Conservation (phyloP, 1,140 invertebrate species). For the Zaprionus kolodkinae region DNA sequence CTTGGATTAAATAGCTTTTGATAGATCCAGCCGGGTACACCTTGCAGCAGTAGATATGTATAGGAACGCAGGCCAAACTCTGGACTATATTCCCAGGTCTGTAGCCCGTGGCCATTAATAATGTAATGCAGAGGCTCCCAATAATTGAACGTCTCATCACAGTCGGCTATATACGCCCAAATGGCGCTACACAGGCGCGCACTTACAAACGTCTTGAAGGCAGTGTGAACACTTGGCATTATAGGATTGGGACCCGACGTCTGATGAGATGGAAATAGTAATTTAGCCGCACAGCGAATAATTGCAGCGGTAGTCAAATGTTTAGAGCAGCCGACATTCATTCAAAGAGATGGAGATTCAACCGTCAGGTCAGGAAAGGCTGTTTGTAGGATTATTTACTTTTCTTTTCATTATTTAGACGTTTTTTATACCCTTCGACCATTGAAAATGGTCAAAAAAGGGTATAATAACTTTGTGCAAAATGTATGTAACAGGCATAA, state of each 20-base stretch:
- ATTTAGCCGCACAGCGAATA: no score
- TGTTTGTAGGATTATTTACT: no score
- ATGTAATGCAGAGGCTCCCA: constrained; percentile 97
- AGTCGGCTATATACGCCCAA: constrained; percentile 97
- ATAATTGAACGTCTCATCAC: constrained; percentile 99
- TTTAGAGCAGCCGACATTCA: no score
- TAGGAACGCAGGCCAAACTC: constrained; percentile 97
- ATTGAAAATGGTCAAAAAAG: no score
- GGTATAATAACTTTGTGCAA: no score
- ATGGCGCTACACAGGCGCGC: constrained; percentile 95
- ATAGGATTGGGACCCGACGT: constrained; percentile 50
- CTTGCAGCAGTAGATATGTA: constrained; percentile 94
- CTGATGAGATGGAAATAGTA: no score
- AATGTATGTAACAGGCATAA: no score
- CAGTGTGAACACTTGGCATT: constrained; percentile 89
- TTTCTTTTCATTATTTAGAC: no score
- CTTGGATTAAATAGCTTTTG: constrained; percentile 90
- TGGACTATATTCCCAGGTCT: constrained; percentile 99
- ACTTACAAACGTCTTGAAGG: constrained; percentile 93
- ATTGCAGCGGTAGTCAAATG: no score
- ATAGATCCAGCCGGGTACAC: constrained; percentile 93
- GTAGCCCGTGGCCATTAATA: constrained; percentile 88
- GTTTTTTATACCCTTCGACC: no score
- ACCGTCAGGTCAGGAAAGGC: no score
- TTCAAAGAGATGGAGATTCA: no score